Base-by-base conservation (phyloP, 30 jellyfish, hydroid and myxozoan genomes). In the Thelohanellus kitauei region DNA sequence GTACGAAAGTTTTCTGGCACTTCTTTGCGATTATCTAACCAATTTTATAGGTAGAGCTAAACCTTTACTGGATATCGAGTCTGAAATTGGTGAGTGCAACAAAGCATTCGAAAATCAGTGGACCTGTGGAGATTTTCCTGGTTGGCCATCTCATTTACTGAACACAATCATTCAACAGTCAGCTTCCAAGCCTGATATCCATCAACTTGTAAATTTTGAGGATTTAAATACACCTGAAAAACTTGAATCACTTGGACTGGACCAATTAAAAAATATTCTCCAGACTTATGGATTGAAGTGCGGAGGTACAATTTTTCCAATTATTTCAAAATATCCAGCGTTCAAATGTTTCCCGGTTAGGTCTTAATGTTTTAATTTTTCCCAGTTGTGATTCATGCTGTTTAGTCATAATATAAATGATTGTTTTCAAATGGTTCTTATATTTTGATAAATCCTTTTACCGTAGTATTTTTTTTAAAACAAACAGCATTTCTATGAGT, bases 191-290 rank as follows among this genome's bases (percentile, higher is more conserved):
- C 38, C 10, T 10, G n/a, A 10, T 31, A 8, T 14, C 23, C 83
- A 85, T 25, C 85, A 84, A 2, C 90, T 51, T 41, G 45, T 67
- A 45, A 85, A 67, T 50, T 60, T 67, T 16, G 59, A 84, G 3
- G 84, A 80, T 0, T 67, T 67, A 38, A 58, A 84, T 13, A 58
- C 90, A 13, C 55, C 90, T 4, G 90, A 67, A 45, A 85, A 67
- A 31, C 85, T 67, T 14, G 60, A 54, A 82, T 67, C 90, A 1
- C 83, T 67, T 22, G 90, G 90, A 12, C 64, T 67, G 17, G 90
- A 67, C 37, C 67, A 85, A 5, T 49, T 67, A 27, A 67, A 67
- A 51, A 47, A 83, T 18, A 85, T 83, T 11, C 47, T 67, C 25
- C 90, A 67, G 38, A 85, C 90, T 14, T 38, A 58, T 22, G 60